These are phyloP conservation scores for Poicephalus meyeri DNA, from an alignment of 2,113 vertebrate genomes.

Conservation along the genomic window DNA sequence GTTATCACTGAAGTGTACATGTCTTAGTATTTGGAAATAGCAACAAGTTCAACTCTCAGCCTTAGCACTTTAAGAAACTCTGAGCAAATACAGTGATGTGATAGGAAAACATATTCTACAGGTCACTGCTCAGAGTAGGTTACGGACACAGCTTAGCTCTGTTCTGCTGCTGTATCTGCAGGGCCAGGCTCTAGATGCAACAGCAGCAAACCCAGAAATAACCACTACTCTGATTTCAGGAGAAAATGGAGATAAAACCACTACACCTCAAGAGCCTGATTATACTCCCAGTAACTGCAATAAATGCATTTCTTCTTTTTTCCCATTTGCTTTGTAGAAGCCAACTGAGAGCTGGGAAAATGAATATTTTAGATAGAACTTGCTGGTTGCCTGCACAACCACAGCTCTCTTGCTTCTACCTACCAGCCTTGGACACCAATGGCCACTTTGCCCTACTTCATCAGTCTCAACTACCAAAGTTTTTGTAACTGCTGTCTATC, in stretches of 20 bases:
- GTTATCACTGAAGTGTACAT: neutral
- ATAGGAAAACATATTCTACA: neutral
- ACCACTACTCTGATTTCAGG: neutral
- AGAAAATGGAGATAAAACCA: neutral
- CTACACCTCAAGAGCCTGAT: neutral
- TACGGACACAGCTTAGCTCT: neutral
- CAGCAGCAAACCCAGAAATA: neutral
- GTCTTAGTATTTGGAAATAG: neutral
- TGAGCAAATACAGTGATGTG: neutral
- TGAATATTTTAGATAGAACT: neutral
- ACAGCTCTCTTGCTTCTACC: accelerated
- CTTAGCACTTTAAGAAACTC: neutral
- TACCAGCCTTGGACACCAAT: neutral
- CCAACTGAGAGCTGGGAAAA: neutral
- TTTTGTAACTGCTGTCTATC: neutral
- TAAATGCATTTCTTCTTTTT: neutral
- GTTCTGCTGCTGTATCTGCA: neutral
- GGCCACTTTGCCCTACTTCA: neutral
- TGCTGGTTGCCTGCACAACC: neutral
- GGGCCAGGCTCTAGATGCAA: neutral
- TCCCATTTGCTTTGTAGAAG: neutral
- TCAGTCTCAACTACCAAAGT: neutral
- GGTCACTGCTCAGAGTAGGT: neutral
- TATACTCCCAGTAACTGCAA: neutral
- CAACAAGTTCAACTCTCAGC: neutral